These are phyloP conservation scores for Cyprinella venusta DNA, from an alignment of 2,797 vertebrate genomes.

Conservation along the genomic window DNA sequence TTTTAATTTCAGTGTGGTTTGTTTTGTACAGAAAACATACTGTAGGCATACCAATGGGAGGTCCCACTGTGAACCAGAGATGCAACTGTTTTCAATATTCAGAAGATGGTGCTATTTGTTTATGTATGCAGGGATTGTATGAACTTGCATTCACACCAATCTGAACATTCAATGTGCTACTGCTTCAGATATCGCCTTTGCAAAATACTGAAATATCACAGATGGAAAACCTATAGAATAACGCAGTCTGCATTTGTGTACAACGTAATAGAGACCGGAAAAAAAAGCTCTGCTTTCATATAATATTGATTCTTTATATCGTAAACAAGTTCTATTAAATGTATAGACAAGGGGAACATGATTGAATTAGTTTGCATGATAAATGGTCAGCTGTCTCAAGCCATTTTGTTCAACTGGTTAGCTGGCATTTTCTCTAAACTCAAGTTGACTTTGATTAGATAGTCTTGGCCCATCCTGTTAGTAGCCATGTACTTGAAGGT, in stretches of 20 bases:
- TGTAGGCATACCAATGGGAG: slow-evolving; percentile 51
- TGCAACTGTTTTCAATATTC: slow-evolving; percentile 76
- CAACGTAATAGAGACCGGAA: not conserved
- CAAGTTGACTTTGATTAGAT: slow-evolving; percentile 72
- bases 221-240: slow-evolving; percentile 1
- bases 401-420: slow-evolving; percentile 61
- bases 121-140: slow-evolving; percentile 78
- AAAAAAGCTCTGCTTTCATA: slow-evolving; percentile 14
- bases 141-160: slow-evolving; percentile 68
- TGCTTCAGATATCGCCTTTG: slow-evolving; percentile 19
- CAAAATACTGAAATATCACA: slow-evolving; percentile 17
- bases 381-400: slow-evolving; percentile 39
- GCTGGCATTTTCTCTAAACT: slow-evolving; percentile 66
- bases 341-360: slow-evolving; percentile 53
- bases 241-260: not conserved
- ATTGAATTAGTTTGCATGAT: slow-evolving; percentile 64
- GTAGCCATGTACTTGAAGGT: slow-evolving; percentile 65
- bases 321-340: slow-evolving; percentile 38
- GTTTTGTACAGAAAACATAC: not conserved
- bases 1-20: not conserved
- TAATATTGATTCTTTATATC: slow-evolving; percentile 5
- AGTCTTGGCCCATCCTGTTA: slow-evolving; percentile 60
- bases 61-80: slow-evolving; percentile 68
- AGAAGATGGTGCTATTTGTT: slow-evolving; percentile 81
- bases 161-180: slow-evolving; percentile 26